Conservation (phyloP, 2,797 vertebrate species). For the Cheirogaleus major region DNA sequence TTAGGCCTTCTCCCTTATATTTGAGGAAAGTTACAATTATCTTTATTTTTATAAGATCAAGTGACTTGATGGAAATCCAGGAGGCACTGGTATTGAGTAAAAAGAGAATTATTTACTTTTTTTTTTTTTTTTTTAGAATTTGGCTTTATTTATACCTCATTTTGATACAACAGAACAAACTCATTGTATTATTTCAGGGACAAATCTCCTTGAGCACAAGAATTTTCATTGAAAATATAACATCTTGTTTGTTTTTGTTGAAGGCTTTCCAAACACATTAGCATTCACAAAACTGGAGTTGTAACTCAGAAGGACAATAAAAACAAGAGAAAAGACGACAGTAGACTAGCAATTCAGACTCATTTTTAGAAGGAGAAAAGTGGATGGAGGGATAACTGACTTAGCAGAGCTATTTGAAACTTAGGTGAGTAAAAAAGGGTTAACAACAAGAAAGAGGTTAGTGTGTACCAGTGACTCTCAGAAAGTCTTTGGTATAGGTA, state of each 20-base stretch:
- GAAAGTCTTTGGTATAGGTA: neutral
- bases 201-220: constrained; percentile 6
- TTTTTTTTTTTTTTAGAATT: neutral
- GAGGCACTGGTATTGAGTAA: neutral
- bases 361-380: constrained; percentile 11
- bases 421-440: neutral
- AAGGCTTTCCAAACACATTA: neutral
- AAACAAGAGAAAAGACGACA: neutral
- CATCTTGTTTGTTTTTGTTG: constrained; percentile 48
- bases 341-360: neutral
- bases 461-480: neutral
- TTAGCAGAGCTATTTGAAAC: neutral
- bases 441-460: neutral
- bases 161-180: constrained; percentile 3
- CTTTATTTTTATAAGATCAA: constrained; percentile 44
- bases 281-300: constrained; percentile 13
- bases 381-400: neutral
- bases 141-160: neutral
- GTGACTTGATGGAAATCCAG: constrained; percentile 30
- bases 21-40: constrained; percentile 1
- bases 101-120: constrained; percentile 2
- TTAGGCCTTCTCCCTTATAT: neutral
- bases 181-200: constrained; percentile 38
- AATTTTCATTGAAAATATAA: constrained; percentile 52
- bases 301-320: neutral